Base-by-base conservation (phyloP, 2,888 invertebrate genomes). In the Galerucella nymphaeae region DNA sequence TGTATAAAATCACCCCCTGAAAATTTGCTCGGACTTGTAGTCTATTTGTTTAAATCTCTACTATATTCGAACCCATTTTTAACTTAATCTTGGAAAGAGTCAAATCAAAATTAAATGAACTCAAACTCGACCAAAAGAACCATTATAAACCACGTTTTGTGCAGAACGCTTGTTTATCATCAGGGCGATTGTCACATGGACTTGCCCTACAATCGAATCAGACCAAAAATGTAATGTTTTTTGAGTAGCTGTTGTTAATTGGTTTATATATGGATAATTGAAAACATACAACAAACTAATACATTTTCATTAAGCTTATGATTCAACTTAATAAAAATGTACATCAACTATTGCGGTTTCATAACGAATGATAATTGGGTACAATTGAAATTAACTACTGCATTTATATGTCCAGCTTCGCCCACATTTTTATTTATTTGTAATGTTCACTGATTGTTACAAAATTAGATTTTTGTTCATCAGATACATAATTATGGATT, bases 381-480 rank as follows among this genome's bases (percentile, higher is more conserved):
- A 45, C 13, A 13, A 45, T 48, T 48, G 48, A n/a, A n/a, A 48
- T 48, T n/a, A 48, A 48, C n/a, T 48, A n/a, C 14, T 48, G 48
- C 48, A 48, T 2, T 48, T 48, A 8, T 5, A n/a, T 53, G 53
- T 6, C 10, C 53, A 10, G 53, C 16, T 53, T 53, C 16, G 10
- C 53, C 53, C 53, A 53, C 53, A 50, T 45, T 45, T 50, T 2
- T 50, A 50, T n/a, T 50, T 50, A 50, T 50, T 50, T 50, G 50
- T 50, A 14, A 8, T n/a, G n/a, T 30, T 30, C 30, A 30, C 50
- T n/a, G n/a, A n/a, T 50, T 50, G 50, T 50, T 50, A 50, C 50
- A n/a, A 14, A 50, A 50, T 14, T 50, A 14, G n/a, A n/a, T 50
- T 50, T n/a, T 50, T 16, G 9, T 53, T 10, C 10, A 18, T 6